Conservation (phyloP, 2,888 invertebrate species). For the Achlya flavicornis region DNA sequence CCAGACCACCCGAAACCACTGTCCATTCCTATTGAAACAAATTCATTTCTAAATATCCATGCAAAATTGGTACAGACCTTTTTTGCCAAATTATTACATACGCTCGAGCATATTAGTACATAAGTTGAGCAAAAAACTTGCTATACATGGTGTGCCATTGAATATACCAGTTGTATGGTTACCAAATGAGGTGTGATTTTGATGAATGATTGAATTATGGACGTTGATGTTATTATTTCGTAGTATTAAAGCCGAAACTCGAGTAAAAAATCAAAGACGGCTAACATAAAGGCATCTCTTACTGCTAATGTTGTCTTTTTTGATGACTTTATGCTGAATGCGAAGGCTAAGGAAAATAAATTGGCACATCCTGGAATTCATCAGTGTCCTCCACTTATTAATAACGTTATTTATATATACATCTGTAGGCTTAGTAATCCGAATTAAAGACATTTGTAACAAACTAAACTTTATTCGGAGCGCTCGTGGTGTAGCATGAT, state of each 20-base stretch:
- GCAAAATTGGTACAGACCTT: conserved; percentile 2
- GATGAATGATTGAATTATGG: conserved; percentile 7
- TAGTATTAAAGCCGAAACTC: background rate
- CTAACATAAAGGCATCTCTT: background rate
- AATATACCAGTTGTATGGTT: background rate
- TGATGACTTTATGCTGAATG: background rate
- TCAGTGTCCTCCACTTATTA: too few relatives aligned
- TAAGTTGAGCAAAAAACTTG: background rate
- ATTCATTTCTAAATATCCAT: background rate
- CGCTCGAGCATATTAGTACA: background rate
- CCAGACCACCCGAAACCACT: background rate
- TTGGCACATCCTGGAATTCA: too few relatives aligned
- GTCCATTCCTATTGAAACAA: background rate
- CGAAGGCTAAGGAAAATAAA: conserved; percentile 1
- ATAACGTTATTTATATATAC: too few relatives aligned
- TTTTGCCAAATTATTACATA: background rate
- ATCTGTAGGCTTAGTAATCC: too few relatives aligned
- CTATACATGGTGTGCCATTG: background rate
- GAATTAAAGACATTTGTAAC: too few relatives aligned
- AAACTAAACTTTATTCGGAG: too few relatives aligned
- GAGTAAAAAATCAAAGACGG: background rate
- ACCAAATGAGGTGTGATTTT: conserved; percentile 4
- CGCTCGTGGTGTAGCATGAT: too few relatives aligned
- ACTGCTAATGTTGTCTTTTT: background rate
- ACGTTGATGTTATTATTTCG: background rate